Base-by-base conservation (phyloP, 2,797 vertebrate genomes). In the Sebastiscus albofasciatus region DNA sequence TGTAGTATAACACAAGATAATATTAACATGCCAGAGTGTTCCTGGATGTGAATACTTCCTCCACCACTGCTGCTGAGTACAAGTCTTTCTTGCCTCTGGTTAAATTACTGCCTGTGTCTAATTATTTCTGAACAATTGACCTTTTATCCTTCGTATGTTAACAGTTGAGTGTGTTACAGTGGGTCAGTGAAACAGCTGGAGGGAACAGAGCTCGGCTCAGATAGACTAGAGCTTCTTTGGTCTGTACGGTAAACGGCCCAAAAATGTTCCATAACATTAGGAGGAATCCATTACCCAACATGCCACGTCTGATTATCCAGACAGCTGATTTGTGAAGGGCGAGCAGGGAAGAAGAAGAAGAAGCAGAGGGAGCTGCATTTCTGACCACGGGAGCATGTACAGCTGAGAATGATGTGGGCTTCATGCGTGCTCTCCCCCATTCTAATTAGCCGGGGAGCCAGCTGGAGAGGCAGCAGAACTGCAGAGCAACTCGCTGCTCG, bases 391-490 rank as follows among this genome's bases (percentile, higher is more conserved):
- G 52, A 86, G 82, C 81, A 55, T 77, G 72, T 77, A 73, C 77
- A 82, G 84, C 83, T 85, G 78, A 89, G 82, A 85, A 86, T 69
- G 70, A 90, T 81, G 85, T 77, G 80, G 77, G 85, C 81, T 90
- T 88, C 74, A 73, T 79, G 84, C 81, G 82, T 9, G 72, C 80
- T 76, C 89, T 87, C 86, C 89, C 86, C 77, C 86, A 93, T 92
- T 84, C 88, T 90, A 93, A 95, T 94, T 89, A 92, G 84, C 83
- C 60, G 2, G 81, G 71, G 87, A 92, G 87, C 75, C 87, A 91
- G 92, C 90, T 92, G 89, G 93, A 92, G 87, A 91, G 87, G 81
- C 88, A 80, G 85, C 86, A 91, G 87, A 93, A 78, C 92, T 90
- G 91, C 92, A 89, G 88, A 66, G 81, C 85, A 90, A 87, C 90